Evolutionary conservation across 2,113 vertebrate species (phyloP).

Genomic region (Gorilla gorilla): DNA sequence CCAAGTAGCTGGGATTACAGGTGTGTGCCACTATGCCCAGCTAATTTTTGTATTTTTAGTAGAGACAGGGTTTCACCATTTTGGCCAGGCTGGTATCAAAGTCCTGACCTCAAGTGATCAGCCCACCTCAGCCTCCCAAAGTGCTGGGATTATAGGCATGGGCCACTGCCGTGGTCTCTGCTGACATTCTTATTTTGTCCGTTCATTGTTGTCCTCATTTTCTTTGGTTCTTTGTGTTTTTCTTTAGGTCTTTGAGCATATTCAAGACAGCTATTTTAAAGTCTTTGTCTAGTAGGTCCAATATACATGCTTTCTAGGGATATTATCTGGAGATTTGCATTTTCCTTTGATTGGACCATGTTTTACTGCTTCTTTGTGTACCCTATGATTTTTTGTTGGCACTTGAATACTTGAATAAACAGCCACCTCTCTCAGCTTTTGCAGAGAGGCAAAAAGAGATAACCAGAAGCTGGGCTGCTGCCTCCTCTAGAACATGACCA

Average conservation of each 20-base stretch:
- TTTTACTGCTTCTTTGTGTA: background rate
- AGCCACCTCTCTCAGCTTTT: background rate
- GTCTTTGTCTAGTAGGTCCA: background rate
- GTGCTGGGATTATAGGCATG: background rate
- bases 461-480: background rate
- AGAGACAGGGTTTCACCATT: background rate
- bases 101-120: background rate
- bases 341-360: background rate
- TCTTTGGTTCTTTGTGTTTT: background rate
- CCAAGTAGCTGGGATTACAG: background rate
- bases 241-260: background rate
- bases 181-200: background rate
- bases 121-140: background rate
- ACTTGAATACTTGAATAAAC: background rate
- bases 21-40: rapidly evolving
- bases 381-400: background rate
- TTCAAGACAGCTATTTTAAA: background rate
- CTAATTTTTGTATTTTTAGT: background rate
- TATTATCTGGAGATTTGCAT: background rate
- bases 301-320: background rate
- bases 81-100: background rate
- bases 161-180: no score
- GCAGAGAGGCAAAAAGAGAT: no score
- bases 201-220: background rate
- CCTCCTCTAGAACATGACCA: background rate